Evolutionary conservation across 2,888 invertebrate species (phyloP), one percentile per base, ranked within the genome.

Genomic region (Scaptomyza caliginosa): DNA sequence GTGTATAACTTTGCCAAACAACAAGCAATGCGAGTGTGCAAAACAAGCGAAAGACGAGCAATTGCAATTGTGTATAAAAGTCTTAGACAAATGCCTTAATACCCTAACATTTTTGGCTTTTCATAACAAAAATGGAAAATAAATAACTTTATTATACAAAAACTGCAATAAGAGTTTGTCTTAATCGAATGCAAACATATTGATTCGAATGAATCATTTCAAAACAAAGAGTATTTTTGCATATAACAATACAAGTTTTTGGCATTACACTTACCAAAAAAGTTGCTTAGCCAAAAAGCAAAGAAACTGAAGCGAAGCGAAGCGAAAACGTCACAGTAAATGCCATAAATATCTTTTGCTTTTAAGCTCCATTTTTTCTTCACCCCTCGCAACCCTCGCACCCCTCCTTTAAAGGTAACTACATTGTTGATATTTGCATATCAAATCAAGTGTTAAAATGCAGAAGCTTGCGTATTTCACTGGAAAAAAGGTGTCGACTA

Each of bases 401-500:
- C 36, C 28, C 34, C 16, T n/a, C 26, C 10, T 50, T 38, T n/a
- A n/a, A 52, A 56, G 48, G 57, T 63, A 34, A 54, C 58, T 34
- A 54, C 59, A 68, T 74, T 68, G 72, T 80, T 77, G 65, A 70
- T 83, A 80, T 82, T 82, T 86, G 74, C 86, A 82, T 83, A 86
- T 77, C 59, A 82, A 82, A 82, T 86, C 82, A 83, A 69, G 86
- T 74, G 84, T 84, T 80, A 83, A 86, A 86, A 77, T 69, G 72
- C 70, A 73, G 65, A 71, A 77, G 76, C 76, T 69, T 59, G 45
- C 52, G 42, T 30, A 58, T 67, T 68, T 62, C 65, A 59, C 39
- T 46, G 54, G 36, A 45, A 40, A 45, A 40, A 24, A 48, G 8
- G 26, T 54, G 45, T 43, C 32, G 51, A 51, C 11, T 7, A 13